phyloP scores from a whole-genome alignment of 2,888 invertebrate genomes.

The Tetramorium bicarinatum region DNA sequence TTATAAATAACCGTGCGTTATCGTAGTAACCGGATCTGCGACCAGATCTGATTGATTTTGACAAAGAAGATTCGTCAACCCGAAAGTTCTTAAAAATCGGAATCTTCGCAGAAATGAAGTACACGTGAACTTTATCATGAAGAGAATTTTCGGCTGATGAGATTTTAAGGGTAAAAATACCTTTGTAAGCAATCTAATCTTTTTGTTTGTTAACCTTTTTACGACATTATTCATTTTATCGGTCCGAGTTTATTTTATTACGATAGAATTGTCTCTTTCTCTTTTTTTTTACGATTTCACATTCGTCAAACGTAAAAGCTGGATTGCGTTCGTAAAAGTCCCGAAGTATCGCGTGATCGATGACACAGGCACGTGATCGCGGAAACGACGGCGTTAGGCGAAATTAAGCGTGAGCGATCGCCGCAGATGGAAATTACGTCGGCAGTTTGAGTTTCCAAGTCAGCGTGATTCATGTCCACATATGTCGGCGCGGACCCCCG shows the following conservation, averaged over 20 bases:
- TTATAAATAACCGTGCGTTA: not conserved
- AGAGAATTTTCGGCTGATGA: not conserved
- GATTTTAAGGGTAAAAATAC: not conserved
- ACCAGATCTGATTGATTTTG: not conserved
- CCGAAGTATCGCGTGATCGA: constrained; percentile 39
- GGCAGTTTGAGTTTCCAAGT: constrained; percentile 58
- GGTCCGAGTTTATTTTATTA: constrained; percentile 12
- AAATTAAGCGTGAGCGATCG: constrained; percentile 59
- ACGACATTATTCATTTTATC: not conserved
- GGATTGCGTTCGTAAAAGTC: constrained; percentile 28
- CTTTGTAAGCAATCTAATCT: not conserved
- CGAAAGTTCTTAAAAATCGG: not conserved
- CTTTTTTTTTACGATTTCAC: not conserved
- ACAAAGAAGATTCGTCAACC: not conserved
- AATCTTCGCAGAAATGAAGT: not conserved
- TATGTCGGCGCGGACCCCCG: constrained; percentile 41
- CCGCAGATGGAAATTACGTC: constrained; percentile 54
- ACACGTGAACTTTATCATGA: not conserved
- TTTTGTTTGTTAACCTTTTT: not conserved
- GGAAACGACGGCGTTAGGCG: constrained; percentile 28
- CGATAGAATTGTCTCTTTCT: not conserved
- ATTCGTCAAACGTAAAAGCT: not conserved
- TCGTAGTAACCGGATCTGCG: not conserved
- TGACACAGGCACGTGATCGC: constrained; percentile 40
- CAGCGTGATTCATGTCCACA: constrained; percentile 60